A percentile compares a stretch with the other conserved stretches of the same genome.
Conservation (phyloP, 1,140 invertebrate genomes). For the Drosophila pseudoananassae region DNA sequence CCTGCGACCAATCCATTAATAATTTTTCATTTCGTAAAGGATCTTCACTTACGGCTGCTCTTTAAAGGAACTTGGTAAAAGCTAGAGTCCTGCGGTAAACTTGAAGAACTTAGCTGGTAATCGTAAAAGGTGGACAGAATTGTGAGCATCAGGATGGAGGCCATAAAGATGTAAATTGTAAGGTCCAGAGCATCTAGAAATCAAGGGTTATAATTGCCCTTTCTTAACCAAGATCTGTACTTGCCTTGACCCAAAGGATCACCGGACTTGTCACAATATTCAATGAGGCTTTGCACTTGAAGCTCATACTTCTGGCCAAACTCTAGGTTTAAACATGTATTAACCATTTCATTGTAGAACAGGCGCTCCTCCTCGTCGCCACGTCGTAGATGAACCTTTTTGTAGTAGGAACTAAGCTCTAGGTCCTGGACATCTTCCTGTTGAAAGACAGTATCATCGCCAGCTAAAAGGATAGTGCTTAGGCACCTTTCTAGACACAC, state of each 20-base stretch:
- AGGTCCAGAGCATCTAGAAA: conserved; percentile 54
- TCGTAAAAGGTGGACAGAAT: conserved; percentile 56
- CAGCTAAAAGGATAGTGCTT: conserved; percentile 8
- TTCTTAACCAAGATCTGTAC: not conserved
- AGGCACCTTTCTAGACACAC: conserved; percentile 84
- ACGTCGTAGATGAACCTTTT: conserved; percentile 48
- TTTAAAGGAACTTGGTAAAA: conserved; percentile 48
- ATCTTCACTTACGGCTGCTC: conserved; percentile 21
- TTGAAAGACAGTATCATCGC: conserved; percentile 19
- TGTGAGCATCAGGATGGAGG: conserved; percentile 38
- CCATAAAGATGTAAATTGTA: conserved; percentile 33
- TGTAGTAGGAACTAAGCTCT: conserved; percentile 60
- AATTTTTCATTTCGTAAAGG: not conserved
- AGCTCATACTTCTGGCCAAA: conserved; percentile 53
- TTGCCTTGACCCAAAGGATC: conserved; percentile 48
- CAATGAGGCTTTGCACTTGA: conserved; percentile 52
- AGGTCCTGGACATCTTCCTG: conserved; percentile 27
- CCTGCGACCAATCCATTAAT: conserved; percentile 4
- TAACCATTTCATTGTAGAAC: conserved; percentile 55
- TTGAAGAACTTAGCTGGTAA: conserved; percentile 36
- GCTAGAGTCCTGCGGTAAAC: conserved; percentile 6
- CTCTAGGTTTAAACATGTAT: conserved; percentile 69
- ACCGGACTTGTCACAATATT: conserved; percentile 67
- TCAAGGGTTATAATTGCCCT: not conserved
- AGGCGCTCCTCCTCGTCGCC: conserved; percentile 47